A percentile compares a stretch with the other conserved stretches of the same genome.
phyloP scores from a whole-genome alignment of 2,888 invertebrate species.

The Linnaemya vulpina region DNA sequence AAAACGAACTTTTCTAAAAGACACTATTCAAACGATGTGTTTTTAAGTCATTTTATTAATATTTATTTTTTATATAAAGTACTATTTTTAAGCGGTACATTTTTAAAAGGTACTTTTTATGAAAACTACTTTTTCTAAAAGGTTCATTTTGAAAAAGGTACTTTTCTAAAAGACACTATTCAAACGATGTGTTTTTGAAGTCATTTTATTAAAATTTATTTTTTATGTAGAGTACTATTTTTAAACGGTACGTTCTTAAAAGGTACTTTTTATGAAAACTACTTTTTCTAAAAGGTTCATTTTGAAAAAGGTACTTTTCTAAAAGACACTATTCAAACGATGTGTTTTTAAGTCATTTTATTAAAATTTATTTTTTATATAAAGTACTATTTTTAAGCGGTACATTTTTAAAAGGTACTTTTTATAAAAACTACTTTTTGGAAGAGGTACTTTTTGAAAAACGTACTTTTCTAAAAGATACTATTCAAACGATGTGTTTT shows the following conservation, averaged over 20 bases:
- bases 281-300: not conserved
- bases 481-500: too few species aligned
- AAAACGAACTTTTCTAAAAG: not conserved
- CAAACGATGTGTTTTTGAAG: too few species aligned
- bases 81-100: not conserved
- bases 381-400: not conserved
- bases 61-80: not conserved
- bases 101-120: not conserved
- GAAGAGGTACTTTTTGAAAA: not conserved
- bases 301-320: not conserved
- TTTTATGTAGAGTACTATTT: not conserved
- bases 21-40: not conserved
- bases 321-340: not conserved
- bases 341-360: not conserved
- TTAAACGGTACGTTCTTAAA: not conserved
- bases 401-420: not conserved
- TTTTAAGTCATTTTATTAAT: too few species aligned
- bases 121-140: not conserved
- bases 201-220: not conserved
- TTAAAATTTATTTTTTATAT: not conserved
- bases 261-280: not conserved
- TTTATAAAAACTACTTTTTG: not conserved
- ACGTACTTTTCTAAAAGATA: not conserved
- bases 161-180: not conserved
- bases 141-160: not conserved